Percentiles rank a stretch among this genome's conserved stretches.
phyloP scores from a whole-genome alignment of 2,797 vertebrate genomes.

The Sebastes goodei region DNA sequence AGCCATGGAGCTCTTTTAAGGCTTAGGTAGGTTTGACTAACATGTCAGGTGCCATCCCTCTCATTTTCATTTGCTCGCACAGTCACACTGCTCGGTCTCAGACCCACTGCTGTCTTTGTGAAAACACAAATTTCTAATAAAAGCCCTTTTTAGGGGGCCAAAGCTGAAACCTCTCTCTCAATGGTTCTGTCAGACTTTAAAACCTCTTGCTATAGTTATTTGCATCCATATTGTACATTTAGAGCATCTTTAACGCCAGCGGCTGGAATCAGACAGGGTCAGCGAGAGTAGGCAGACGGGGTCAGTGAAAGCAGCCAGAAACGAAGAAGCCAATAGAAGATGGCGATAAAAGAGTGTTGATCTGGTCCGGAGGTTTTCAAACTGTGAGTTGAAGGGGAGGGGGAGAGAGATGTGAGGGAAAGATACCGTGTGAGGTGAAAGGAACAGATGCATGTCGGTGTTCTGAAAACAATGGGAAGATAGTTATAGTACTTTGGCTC shows the following conservation, averaged over 20 bases:
- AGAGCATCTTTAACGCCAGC: not conserved
- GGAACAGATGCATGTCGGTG: not conserved
- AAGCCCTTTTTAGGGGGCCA: not conserved
- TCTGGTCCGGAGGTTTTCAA: not conserved
- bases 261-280: not conserved
- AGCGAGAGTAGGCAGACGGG: not conserved
- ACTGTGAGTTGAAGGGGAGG: not conserved
- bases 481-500: not conserved
- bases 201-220: not conserved
- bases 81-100: not conserved
- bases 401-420: not conserved
- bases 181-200: not conserved
- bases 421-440: not conserved
- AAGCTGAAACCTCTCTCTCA: not conserved
- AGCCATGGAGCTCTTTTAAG: constrained; percentile 7
- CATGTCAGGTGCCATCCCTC: not conserved
- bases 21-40: constrained; percentile 5
- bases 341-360: not conserved
- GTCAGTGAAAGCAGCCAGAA: not conserved
- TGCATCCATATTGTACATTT: not conserved
- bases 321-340: not conserved
- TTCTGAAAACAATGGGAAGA: not conserved
- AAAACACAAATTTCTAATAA: not conserved
- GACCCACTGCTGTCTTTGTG: not conserved
- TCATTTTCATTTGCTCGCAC: not conserved